These are phyloP conservation scores for Adoxophyes honmai DNA, from an alignment of 1,140 invertebrate species.

Conservation along the genomic window DNA sequence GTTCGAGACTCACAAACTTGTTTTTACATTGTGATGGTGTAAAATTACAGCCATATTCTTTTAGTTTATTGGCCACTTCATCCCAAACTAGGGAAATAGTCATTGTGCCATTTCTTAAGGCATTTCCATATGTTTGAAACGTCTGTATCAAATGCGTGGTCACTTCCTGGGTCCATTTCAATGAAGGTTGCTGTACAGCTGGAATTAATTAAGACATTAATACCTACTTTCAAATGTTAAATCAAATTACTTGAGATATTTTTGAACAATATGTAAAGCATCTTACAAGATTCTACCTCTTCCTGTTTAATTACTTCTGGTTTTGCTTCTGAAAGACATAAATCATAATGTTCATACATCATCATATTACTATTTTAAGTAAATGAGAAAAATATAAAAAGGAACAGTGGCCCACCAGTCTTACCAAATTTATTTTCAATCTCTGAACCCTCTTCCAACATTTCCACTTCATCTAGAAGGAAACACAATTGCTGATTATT, in stretches of 20 bases:
- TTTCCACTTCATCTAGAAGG: background rate
- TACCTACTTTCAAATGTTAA: too few relatives aligned
- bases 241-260: too few relatives aligned
- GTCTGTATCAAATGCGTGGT: background rate
- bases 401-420: too few relatives aligned
- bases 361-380: too few relatives aligned
- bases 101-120: background rate
- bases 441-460: background rate
- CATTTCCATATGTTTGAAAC: background rate
- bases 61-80: background rate
- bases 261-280: too few relatives aligned
- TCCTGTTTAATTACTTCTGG: too few relatives aligned
- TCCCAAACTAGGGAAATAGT: background rate
- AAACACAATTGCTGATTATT: too few relatives aligned
- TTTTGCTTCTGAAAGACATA: too few relatives aligned
- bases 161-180: background rate
- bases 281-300: too few relatives aligned
- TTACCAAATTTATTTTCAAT: too few relatives aligned
- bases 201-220: background rate
- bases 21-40: conserved; percentile 1
- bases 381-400: too few relatives aligned
- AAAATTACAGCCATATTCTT: background rate
- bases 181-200: background rate
- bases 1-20: background rate
- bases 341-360: too few relatives aligned